These are phyloP conservation scores for Phodopus roborovskii DNA, from an alignment of 2,113 vertebrate species.

Conservation along the genomic window DNA sequence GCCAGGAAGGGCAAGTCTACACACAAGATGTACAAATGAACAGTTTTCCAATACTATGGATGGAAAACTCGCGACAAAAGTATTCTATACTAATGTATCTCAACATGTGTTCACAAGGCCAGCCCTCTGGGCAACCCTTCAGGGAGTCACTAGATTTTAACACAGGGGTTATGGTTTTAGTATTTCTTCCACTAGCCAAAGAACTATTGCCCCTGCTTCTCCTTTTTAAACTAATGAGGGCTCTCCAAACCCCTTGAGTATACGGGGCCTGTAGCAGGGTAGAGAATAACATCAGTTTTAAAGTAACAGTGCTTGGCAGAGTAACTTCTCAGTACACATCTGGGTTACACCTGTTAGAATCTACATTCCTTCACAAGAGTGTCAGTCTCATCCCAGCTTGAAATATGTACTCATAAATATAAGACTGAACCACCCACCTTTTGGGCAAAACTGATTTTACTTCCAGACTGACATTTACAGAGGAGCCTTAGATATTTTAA, in stretches of 20 bases:
- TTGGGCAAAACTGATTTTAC: background rate
- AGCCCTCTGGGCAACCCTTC: background rate
- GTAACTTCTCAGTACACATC: constrained; percentile 54
- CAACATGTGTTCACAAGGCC: background rate
- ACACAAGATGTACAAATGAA: background rate
- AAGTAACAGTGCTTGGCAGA: constrained; percentile 40
- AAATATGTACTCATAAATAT: constrained; percentile 18
- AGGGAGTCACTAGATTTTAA: constrained; percentile 25
- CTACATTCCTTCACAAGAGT: constrained; percentile 1
- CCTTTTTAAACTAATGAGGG: constrained; percentile 25
- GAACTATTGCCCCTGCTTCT: background rate
- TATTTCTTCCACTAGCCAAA: background rate
- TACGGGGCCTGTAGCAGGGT: constrained; percentile 19
- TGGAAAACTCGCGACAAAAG: background rate
- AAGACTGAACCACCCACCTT: background rate
- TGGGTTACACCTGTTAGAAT: constrained; percentile 67
- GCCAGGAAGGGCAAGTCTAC: too few relatives aligned
- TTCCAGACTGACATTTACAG: background rate
- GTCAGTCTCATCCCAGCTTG: background rate
- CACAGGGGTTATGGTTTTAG: background rate
- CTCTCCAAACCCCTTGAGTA: background rate
- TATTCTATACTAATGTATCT: constrained; percentile 2
- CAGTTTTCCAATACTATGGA: background rate
- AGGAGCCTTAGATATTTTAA: background rate
- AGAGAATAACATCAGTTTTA: constrained; percentile 44